These are phyloP conservation scores for Perca flavescens DNA, from an alignment of 2,113 vertebrate genomes.

Conservation along the genomic window DNA sequence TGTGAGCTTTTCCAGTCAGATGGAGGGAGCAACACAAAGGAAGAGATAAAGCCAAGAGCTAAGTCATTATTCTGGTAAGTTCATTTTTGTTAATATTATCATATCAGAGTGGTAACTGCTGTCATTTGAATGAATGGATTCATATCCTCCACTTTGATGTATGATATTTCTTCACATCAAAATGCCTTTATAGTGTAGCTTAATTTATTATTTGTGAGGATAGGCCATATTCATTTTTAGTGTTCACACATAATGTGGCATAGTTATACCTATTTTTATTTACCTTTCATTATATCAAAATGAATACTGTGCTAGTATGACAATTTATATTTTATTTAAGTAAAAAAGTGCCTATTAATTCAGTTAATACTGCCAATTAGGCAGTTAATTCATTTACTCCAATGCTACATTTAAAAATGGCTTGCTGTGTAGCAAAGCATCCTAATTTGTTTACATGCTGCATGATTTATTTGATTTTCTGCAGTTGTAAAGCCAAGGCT, in stretches of 20 bases:
- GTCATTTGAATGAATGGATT: background rate
- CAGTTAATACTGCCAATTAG: background rate
- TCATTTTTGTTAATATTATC: background rate
- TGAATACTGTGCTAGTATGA: background rate
- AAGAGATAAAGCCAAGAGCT: conserved; percentile 51
- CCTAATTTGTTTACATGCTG: conserved; percentile 10
- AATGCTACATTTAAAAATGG: background rate
- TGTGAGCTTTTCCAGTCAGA: conserved; percentile 56
- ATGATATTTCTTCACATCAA: background rate
- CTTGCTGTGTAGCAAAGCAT: conserved; percentile 4
- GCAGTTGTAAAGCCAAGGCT: conserved; percentile 32
- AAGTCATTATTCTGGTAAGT: conserved; percentile 71
- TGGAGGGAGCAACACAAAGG: conserved; percentile 68
- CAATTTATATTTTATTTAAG: background rate
- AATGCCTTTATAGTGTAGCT: background rate
- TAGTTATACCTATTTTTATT: background rate
- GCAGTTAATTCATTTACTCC: background rate
- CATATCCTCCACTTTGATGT: background rate
- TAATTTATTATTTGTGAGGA: background rate
- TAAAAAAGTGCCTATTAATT: background rate
- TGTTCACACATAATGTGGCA: background rate
- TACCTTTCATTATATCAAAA: background rate
- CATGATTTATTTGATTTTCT: conserved; percentile 35
- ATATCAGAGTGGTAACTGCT: background rate
- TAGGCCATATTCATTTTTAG: background rate